Percentiles rank a stretch among this genome's conserved stretches.
phyloP scores from a whole-genome alignment of 64 coral and sea anemone species.

The Actinia equina region DNA sequence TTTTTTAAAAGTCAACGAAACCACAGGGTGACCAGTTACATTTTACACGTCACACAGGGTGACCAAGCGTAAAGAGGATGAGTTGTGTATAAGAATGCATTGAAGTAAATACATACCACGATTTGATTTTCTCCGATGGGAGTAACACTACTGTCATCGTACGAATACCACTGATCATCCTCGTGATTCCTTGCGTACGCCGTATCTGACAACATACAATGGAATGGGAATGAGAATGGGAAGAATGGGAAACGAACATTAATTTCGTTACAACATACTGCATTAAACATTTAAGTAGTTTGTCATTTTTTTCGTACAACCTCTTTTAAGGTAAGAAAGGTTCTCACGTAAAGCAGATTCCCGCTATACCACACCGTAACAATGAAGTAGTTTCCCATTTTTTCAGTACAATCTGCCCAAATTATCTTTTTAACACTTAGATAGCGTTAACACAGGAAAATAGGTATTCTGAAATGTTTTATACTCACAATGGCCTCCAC shows the following conservation, averaged over 20 bases:
- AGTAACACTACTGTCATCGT: conserved; percentile 95
- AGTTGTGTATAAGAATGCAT: too few species aligned
- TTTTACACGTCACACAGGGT: neutral
- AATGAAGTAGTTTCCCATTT: neutral
- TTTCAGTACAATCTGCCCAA: too few species aligned
- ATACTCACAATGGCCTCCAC: conserved; percentile 95
- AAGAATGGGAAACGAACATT: too few species aligned
- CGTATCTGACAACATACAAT: conserved; percentile 61
- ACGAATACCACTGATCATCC: conserved; percentile 86
- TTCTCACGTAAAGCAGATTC: too few species aligned
- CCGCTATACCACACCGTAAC: neutral
- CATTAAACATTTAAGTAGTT: neutral
- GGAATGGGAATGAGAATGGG: too few species aligned
- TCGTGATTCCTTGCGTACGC: conserved; percentile 80
- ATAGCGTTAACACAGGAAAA: too few species aligned
- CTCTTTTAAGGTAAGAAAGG: too few species aligned
- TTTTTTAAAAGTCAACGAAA: neutral
- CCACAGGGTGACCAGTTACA: neutral
- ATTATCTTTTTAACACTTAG: too few species aligned
- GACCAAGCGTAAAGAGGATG: neutral
- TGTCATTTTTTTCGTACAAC: too few species aligned
- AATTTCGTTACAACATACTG: too few species aligned
- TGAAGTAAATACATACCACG: conserved; percentile 51
- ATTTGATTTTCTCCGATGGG: conserved; percentile 59
- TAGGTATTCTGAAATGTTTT: too few species aligned